Evolutionary conservation across 2,797 vertebrate species (phyloP).

Genomic region (Acridotheres tristis): DNA sequence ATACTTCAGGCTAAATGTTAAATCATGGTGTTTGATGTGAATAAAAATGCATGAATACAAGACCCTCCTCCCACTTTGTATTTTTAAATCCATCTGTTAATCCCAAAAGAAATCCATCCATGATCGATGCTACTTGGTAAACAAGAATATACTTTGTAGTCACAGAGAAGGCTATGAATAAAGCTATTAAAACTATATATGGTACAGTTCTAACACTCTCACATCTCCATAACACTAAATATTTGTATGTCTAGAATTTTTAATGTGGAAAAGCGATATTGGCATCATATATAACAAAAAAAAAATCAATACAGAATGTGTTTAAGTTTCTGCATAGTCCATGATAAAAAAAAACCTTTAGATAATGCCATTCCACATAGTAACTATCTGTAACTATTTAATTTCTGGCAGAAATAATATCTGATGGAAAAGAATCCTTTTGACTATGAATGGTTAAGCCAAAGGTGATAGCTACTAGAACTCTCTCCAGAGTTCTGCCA

Average conservation of each 20-base stretch:
- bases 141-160: conserved; percentile 8
- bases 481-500: background rate
- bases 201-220: background rate
- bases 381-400: background rate
- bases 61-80: background rate
- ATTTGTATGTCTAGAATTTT: conserved; percentile 35
- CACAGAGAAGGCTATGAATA: background rate
- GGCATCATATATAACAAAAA: background rate
- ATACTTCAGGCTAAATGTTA: background rate
- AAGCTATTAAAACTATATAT: conserved; percentile 19
- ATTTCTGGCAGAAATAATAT: background rate
- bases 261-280: conserved; percentile 12
- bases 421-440: background rate
- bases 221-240: conserved; percentile 30
- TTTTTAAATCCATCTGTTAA: conserved; percentile 16
- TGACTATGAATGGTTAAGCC: background rate
- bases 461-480: background rate
- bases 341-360: background rate
- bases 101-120: background rate
- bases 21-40: background rate
- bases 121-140: conserved; percentile 1
- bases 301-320: background rate
- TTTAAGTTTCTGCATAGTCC: background rate
- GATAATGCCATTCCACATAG: background rate
- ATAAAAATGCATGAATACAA: background rate